These are phyloP conservation scores for human (Homo sapiens) DNA, from an alignment of 2,113 vertebrate genomes.

Conservation along the genomic window GRCh38 chr18:37573501-37574000, in stretches of 20 bases:
- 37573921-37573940: background rate
- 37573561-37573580: background rate
- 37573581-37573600: background rate
- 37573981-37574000: background rate
- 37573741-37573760: background rate
- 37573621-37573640: background rate
- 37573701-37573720: background rate
- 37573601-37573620: background rate
- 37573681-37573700: background rate
- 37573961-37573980: background rate
- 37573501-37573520: fast-evolving
- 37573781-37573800: background rate
- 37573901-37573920: background rate
- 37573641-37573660: background rate
- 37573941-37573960: background rate
- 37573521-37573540: background rate
- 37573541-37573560: constrained; percentile 37
- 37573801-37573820: background rate
- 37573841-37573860: background rate
- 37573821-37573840: background rate
- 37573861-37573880: background rate
- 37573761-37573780: background rate
- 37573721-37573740: background rate
- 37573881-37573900: background rate
- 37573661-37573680: background rate